Evolutionary conservation across 1,140 invertebrate genomes (phyloP), one percentile per base, ranked within the genome.

Genomic region (Scaptomyza graminum): DNA sequence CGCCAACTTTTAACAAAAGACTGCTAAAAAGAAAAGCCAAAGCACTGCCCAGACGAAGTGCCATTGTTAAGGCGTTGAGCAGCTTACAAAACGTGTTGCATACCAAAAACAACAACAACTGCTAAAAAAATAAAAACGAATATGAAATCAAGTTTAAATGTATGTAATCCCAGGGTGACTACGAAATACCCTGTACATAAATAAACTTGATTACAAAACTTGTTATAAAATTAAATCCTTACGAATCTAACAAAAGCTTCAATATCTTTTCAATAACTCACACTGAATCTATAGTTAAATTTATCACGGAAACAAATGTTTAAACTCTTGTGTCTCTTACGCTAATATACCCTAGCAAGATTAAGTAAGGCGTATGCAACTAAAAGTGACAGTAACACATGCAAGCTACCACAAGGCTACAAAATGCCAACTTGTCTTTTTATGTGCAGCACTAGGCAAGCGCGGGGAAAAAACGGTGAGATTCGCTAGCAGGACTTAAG

Each of bases 11-110:
- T 7, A 64, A 65, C 47, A 75, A 65, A 74, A 69, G 57, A n/a
- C 52, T 34, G 28, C 22, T 41, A 34, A 66, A 71, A 73, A 69
- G 44, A 57, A 61, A 75, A 51, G 57, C 47, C 51, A 63, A 65
- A 46, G 12, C 47, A 59, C 50, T 43, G 67, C 16, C 63, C 52
- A 73, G 71, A 16, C 63, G 25, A 77, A 77, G 65, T 77, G 65
- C 65, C 71, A 77, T 77, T 77, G 74, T 74, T 77, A 77, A 74
- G 74, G 74, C 74, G 71, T 76, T 47, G 74, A 74, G 70, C 64
- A 64, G 57, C 60, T 74, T 39, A 69, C 70, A 74, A 64, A 77
- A 70, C 71, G 71, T 77, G 74, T 77, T 77, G 71, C 74, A 65
- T 64, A 18, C 44, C 49, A 76, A 55, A 41, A 55, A 41, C 56